phyloP scores from a whole-genome alignment of 2,888 invertebrate species.

The Cheiracanthium punctorium region DNA sequence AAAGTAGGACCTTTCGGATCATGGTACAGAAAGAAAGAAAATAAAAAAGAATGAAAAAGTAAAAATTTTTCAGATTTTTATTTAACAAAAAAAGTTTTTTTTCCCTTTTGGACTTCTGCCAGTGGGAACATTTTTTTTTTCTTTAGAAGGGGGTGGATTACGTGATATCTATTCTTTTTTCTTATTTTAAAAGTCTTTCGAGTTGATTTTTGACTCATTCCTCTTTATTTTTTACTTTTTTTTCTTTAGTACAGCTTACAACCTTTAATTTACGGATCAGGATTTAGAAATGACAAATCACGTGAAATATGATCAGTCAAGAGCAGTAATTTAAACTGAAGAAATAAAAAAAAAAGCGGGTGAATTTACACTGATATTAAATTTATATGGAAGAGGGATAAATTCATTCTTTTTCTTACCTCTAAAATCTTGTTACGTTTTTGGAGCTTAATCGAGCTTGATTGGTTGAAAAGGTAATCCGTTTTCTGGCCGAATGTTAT shows the following conservation, averaged over 20 bases:
- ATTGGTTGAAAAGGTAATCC: too few species aligned
- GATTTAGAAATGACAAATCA: background rate
- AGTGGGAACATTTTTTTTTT: background rate
- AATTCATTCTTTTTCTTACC: background rate
- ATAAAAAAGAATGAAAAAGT: too few species aligned
- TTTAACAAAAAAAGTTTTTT: background rate
- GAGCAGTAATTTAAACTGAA: background rate
- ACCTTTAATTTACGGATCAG: background rate
- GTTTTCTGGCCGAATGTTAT: too few species aligned
- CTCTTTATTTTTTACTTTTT: background rate
- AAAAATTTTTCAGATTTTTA: background rate
- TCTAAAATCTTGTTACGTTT: too few species aligned
- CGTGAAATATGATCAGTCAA: background rate
- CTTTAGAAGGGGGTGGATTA: background rate
- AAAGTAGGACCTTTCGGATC: slow-evolving; percentile 30
- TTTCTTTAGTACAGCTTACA: background rate
- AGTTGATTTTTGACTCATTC: slow-evolving; percentile 8
- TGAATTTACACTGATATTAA: background rate
- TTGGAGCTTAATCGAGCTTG: too few species aligned
- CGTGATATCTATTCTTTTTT: background rate
- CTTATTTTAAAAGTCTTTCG: background rate
- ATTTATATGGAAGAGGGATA: background rate
- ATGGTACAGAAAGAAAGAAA: background rate
- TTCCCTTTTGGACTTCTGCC: background rate
- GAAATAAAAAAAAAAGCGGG: background rate